Evolutionary conservation across 53 echinoderm and acorn worm genomes (phyloP).

Genomic region (Luidia sarsii): DNA sequence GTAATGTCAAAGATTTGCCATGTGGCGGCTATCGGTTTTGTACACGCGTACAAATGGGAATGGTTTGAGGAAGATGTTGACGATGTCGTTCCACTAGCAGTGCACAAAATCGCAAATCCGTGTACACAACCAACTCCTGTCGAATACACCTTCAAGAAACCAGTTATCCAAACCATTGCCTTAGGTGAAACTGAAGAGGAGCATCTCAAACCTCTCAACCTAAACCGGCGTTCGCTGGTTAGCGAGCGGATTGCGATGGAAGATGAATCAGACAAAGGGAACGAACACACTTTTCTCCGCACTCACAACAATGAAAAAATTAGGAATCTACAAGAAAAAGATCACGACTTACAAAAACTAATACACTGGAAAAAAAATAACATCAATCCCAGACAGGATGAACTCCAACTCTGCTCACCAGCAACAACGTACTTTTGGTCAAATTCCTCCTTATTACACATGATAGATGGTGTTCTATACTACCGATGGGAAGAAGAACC

Average conservation of each 20-base stretch:
- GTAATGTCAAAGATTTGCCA: conserved; percentile 18
- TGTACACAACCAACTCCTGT: too few species aligned
- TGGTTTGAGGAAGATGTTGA: conserved; percentile 25
- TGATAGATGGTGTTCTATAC: background rate
- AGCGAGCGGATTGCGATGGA: too few species aligned
- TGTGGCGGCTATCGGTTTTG: conserved; percentile 56
- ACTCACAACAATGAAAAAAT: too few species aligned
- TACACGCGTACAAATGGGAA: conserved; percentile 29
- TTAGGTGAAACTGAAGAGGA: conserved; percentile 18
- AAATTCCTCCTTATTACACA: background rate
- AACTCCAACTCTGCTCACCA: background rate
- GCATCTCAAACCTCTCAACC: too few species aligned
- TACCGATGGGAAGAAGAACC: background rate
- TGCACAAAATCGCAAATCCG: background rate
- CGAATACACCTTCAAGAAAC: too few species aligned
- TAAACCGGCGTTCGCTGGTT: too few species aligned
- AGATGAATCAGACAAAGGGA: too few species aligned
- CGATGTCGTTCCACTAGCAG: background rate
- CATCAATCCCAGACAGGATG: background rate
- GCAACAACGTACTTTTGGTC: conserved; percentile 6
- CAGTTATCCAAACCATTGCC: too few species aligned
- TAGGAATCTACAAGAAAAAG: too few species aligned
- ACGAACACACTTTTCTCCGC: too few species aligned
- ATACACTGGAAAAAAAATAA: conserved; percentile 2
- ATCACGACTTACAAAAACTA: conserved; percentile 4